phyloP scores from a whole-genome alignment of 2,888 invertebrate species.

The Phengaris alcon region DNA sequence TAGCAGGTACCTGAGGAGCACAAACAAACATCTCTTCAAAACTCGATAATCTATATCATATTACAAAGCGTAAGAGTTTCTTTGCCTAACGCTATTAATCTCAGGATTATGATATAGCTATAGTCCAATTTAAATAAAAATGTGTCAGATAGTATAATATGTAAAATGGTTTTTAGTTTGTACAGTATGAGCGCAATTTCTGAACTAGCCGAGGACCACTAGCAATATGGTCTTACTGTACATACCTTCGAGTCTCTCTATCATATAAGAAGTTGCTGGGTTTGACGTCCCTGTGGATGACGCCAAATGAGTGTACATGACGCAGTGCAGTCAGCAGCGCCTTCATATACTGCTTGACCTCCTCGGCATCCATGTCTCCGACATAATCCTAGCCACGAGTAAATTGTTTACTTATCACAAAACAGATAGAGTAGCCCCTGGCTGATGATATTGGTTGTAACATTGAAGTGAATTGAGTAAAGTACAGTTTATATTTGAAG shows the following conservation, averaged over 20 bases:
- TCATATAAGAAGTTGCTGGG: conserved; percentile 95
- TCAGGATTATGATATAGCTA: not conserved
- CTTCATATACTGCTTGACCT: conserved; percentile 88
- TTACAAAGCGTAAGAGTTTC: too few relatives aligned
- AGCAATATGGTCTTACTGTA: too few relatives aligned
- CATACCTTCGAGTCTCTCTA: conserved; percentile 80
- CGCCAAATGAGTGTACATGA: conserved; percentile 89
- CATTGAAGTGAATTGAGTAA: too few relatives aligned
- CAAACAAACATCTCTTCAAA: not conserved
- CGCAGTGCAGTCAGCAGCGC: conserved; percentile 88
- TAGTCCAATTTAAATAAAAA: not conserved
- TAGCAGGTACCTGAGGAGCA: conserved; percentile 81
- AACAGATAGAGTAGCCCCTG: not conserved
- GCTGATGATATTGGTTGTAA: too few relatives aligned
- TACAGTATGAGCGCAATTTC: too few relatives aligned
- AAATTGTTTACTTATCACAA: too few relatives aligned
- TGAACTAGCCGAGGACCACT: too few relatives aligned
- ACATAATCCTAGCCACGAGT: conserved; percentile 83
- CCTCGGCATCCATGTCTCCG: conserved; percentile 82
- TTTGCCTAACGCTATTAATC: not conserved
- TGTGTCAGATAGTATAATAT: not conserved
- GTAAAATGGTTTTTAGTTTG: not conserved
- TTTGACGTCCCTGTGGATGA: conserved; percentile 94
- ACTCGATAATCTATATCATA: too few relatives aligned
- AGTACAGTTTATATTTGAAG: too few relatives aligned